Evolutionary conservation across 2,113 vertebrate genomes (phyloP).

Genomic region (Pogonocichla stellata): DNA sequence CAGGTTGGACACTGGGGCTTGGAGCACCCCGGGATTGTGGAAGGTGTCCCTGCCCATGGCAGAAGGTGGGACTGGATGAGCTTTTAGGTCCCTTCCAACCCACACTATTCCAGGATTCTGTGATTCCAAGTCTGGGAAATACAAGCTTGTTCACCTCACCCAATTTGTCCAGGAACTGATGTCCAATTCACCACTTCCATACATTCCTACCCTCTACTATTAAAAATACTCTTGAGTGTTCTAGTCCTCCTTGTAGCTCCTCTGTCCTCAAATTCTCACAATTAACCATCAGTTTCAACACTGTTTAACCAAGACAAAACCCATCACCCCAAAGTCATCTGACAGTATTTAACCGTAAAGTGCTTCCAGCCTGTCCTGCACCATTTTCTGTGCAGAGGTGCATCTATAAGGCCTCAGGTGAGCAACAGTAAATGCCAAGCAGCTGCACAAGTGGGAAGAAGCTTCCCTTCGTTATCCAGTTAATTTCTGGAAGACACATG

Average conservation of each 20-base stretch:
- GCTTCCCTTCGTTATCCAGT: not conserved
- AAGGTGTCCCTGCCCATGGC: not conserved
- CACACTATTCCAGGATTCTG: not conserved
- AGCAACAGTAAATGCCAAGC: not conserved
- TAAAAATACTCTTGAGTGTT: not conserved
- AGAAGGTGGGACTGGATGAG: rapidly evolving
- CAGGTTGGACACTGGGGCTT: not conserved
- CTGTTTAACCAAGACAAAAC: not conserved
- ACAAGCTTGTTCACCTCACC: not conserved
- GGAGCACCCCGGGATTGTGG: rapidly evolving
- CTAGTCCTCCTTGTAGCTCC: not conserved
- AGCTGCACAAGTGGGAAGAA: not conserved
- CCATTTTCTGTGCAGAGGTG: not conserved
- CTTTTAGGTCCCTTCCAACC: not conserved
- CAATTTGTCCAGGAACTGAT: not conserved
- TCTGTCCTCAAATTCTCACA: not conserved
- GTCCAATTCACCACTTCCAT: not conserved
- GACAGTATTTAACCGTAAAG: not conserved
- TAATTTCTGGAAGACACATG: not conserved
- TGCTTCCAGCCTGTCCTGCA: not conserved
- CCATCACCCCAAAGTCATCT: not conserved
- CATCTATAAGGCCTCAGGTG: not conserved
- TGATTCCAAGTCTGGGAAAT: not conserved
- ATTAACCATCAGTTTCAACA: not conserved
- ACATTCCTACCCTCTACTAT: not conserved